These are phyloP conservation scores for Drosophila kambysellisi DNA, from an alignment of 2,888 invertebrate species.

Conservation along the genomic window DNA sequence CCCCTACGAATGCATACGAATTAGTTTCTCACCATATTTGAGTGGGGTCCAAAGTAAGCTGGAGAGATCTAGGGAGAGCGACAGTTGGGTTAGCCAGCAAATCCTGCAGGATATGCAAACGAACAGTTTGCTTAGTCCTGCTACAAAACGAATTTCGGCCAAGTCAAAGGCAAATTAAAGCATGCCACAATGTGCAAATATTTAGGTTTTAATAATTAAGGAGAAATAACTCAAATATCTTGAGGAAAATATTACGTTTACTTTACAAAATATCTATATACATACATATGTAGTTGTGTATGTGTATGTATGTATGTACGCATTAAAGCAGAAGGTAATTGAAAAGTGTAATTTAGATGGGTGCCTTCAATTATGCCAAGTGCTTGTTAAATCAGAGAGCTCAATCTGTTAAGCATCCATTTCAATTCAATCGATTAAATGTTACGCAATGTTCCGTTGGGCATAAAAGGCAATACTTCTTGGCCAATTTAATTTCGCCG, in stretches of 20 bases:
- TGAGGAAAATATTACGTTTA: not conserved
- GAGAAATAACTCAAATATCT: conserved; percentile 1
- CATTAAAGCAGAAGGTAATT: conserved; percentile 3
- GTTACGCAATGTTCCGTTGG: not conserved
- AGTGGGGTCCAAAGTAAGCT: conserved; percentile 13
- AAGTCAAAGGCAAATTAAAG: conserved; percentile 8
- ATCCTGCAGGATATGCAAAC: conserved; percentile 16
- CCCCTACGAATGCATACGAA: conserved; percentile 52
- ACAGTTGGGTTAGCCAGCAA: not conserved
- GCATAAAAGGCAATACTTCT: conserved; percentile 9
- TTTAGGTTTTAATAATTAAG: conserved; percentile 2
- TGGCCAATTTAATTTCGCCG: conserved; percentile 51
- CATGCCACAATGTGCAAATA: conserved; percentile 1
- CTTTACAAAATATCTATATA: not conserved
- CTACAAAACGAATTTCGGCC: conserved; percentile 21
- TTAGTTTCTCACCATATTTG: conserved; percentile 51
- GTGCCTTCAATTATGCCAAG: not conserved
- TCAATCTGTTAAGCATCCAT: not conserved
- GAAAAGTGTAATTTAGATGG: not conserved
- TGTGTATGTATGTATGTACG: not conserved
- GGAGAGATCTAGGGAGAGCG: not conserved
- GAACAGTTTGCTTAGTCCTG: conserved; percentile 18
- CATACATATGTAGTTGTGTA: no score
- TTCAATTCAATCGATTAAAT: conserved; percentile 22
- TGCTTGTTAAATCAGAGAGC: not conserved